phyloP scores from a whole-genome alignment of 2,797 vertebrate species.

The Sebastes steindachneri region DNA sequence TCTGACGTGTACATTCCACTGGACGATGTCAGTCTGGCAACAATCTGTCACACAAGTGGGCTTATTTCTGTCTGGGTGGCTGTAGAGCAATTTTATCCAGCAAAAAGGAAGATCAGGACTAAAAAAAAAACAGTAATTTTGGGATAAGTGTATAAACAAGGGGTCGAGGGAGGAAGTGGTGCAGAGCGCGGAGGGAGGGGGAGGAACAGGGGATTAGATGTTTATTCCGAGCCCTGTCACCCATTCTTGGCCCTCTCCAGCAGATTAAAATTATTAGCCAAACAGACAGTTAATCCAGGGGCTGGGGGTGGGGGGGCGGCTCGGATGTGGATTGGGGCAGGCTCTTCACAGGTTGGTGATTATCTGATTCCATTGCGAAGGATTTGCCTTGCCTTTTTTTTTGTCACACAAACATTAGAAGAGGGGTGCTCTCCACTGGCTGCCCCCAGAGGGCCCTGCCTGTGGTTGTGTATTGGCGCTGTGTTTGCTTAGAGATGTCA shows the following conservation, averaged over 20 bases:
- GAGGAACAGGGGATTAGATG: slow-evolving; percentile 74
- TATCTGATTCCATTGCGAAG: slow-evolving; percentile 87
- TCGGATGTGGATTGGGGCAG: slow-evolving; percentile 91
- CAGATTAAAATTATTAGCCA: slow-evolving; percentile 91
- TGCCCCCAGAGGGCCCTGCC: slow-evolving; percentile 75
- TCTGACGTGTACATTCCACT: slow-evolving; percentile 81
- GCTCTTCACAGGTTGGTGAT: slow-evolving; percentile 91
- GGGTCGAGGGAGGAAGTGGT: not conserved
- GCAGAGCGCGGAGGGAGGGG: slow-evolving; percentile 7
- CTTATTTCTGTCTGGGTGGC: slow-evolving; percentile 55
- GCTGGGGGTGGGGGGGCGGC: slow-evolving; percentile 56
- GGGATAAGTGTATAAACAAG: slow-evolving; percentile 3
- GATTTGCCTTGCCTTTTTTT: slow-evolving; percentile 86
- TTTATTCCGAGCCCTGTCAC: slow-evolving; percentile 86
- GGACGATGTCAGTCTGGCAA: slow-evolving; percentile 80
- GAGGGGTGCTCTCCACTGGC: slow-evolving; percentile 78
- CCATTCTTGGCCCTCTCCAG: slow-evolving; percentile 78
- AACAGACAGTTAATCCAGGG: slow-evolving; percentile 85
- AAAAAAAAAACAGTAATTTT: not conserved
- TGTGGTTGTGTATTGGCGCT: slow-evolving; percentile 88
- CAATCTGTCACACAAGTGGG: slow-evolving; percentile 63
- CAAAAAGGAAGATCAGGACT: not conserved
- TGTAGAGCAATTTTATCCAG: slow-evolving; percentile 7
- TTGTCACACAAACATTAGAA: slow-evolving; percentile 93
- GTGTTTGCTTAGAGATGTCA: slow-evolving; percentile 85